Evolutionary conservation across 2,797 vertebrate genomes (phyloP).

Genomic region (Acropternis orthonyx): DNA sequence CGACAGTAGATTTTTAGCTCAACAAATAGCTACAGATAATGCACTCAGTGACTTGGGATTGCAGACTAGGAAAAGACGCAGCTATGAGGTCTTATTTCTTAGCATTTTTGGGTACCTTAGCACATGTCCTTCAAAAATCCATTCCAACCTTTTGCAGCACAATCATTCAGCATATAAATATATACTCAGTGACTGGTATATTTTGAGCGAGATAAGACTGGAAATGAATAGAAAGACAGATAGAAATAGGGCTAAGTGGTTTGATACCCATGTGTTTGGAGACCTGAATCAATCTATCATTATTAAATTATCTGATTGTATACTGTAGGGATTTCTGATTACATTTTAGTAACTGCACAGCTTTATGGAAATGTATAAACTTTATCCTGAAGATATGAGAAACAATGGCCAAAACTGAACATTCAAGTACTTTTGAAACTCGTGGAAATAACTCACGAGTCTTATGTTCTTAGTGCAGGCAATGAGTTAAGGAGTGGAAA

Average conservation of each 20-base stretch:
- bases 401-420: background rate
- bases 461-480: background rate
- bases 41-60: background rate
- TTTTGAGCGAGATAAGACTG: background rate
- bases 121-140: background rate
- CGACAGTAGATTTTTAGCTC: background rate
- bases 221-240: background rate
- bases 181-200: background rate
- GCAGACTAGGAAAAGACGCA: background rate
- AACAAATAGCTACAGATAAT: background rate
- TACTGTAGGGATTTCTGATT: background rate
- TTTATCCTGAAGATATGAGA: background rate
- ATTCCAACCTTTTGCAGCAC: background rate
- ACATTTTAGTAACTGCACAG: background rate
- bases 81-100: background rate
- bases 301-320: background rate
- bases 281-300: background rate
- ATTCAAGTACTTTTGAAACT: background rate
- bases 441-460: background rate
- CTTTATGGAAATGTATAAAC: background rate
- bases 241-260: background rate
- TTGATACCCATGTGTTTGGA: background rate
- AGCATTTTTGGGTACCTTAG: background rate
- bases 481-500: background rate
- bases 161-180: background rate